Evolutionary conservation across 2,797 vertebrate species (phyloP).

Genomic region (Rhinophrynus dorsalis): DNA sequence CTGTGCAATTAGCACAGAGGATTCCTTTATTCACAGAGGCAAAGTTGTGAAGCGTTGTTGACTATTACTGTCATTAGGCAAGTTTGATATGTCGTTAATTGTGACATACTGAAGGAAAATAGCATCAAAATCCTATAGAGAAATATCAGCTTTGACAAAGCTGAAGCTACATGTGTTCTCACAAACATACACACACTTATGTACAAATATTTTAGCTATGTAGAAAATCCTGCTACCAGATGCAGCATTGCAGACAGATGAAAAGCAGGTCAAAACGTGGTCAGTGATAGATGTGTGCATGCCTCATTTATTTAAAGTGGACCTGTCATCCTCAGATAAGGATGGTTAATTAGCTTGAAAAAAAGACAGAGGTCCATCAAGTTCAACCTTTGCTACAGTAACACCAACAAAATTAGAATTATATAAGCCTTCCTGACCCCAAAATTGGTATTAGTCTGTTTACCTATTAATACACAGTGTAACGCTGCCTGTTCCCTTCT

Average conservation of each 20-base stretch:
- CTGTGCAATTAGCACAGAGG: constrained; percentile 7
- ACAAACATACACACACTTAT: not conserved
- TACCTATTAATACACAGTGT: too few species aligned
- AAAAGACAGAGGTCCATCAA: too few species aligned
- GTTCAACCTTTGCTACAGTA: too few species aligned
- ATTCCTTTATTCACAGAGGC: constrained; percentile 22
- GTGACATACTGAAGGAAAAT: constrained; percentile 35
- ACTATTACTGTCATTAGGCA: constrained; percentile 4
- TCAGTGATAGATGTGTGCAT: too few species aligned
- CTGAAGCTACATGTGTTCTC: not conserved
- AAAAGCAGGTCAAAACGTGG: too few species aligned
- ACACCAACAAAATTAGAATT: too few species aligned
- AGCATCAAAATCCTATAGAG: constrained; percentile 36
- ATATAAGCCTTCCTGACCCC: too few species aligned
- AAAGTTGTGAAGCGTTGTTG: not conserved
- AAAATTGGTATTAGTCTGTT: too few species aligned
- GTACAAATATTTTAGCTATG: not conserved
- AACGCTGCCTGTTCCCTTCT: too few species aligned
- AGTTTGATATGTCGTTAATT: constrained; percentile 47
- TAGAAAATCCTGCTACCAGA: not conserved
- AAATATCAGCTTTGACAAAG: constrained; percentile 32
- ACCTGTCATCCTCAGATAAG: too few species aligned
- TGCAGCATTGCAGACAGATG: not conserved
- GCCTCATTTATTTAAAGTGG: too few species aligned
- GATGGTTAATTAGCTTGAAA: too few species aligned